Conservation (phyloP, 2,797 vertebrate species). For the Myioborus miniatus region DNA sequence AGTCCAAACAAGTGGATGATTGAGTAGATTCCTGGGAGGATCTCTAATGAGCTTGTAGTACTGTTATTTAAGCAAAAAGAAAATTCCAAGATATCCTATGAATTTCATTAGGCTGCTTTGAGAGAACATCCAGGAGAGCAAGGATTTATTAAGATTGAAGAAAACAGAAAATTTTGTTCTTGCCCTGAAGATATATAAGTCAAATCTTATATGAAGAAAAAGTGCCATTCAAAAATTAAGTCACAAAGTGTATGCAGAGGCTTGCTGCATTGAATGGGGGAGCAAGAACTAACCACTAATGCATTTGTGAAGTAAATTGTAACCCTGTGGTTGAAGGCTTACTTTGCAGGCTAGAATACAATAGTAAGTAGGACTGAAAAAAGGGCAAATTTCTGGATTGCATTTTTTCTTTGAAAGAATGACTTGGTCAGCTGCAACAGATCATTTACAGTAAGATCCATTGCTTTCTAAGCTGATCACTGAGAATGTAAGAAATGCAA, state of each 20-base stretch:
- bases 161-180: neutral
- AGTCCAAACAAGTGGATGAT: neutral
- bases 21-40: neutral
- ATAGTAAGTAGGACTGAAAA: neutral
- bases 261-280: neutral
- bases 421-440: neutral
- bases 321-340: neutral
- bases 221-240: neutral
- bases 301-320: neutral
- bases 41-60: neutral
- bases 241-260: neutral
- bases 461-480: neutral
- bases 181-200: neutral
- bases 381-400: neutral
- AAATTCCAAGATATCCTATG: neutral
- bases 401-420: neutral
- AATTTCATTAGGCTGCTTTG: neutral
- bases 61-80: neutral
- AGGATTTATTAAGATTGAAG: neutral
- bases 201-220: neutral
- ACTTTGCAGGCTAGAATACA: neutral
- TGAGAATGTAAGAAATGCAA: neutral
- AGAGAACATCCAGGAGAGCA: neutral
- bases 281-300: neutral
- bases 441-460: neutral